Conservation (phyloP, 1,140 invertebrate genomes). For the Drosophila murphyi region DNA sequence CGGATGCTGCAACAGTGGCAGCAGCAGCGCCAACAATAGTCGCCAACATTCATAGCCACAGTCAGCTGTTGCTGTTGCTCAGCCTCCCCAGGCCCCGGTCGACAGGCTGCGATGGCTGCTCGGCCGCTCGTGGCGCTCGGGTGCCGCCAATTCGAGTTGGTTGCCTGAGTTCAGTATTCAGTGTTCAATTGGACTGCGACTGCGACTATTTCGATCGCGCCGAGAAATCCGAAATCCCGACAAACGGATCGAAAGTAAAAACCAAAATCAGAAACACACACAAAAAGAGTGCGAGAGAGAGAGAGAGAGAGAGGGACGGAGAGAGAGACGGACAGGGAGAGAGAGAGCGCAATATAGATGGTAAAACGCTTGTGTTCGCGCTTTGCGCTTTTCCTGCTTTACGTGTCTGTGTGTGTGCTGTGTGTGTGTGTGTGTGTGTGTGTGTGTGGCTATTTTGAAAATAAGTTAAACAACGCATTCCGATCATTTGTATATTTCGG, state of each 20-base stretch:
- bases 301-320: not conserved
- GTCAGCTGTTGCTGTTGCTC: constrained; percentile 45
- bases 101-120: constrained; percentile 79
- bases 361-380: constrained; percentile 50
- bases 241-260: constrained; percentile 49
- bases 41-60: not conserved
- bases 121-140: constrained; percentile 75
- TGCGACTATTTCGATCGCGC: constrained; percentile 65
- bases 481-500: constrained; percentile 20
- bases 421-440: not conserved
- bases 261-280: constrained; percentile 1
- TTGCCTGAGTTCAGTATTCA: constrained; percentile 77
- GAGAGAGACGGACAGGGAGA: not conserved
- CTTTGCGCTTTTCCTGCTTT: constrained; percentile 54
- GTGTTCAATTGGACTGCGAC: constrained; percentile 81
- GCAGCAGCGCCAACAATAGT: not conserved
- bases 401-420: not conserved
- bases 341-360: constrained; percentile 13
- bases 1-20: constrained; percentile 2
- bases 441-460: constrained; percentile 38
- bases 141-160: constrained; percentile 65
- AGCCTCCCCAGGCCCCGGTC: constrained; percentile 43
- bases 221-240: constrained; percentile 43
- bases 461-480: constrained; percentile 16
- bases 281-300: not conserved